A percentile compares a stretch with the other conserved stretches of the same genome.
Evolutionary conservation across 2,888 invertebrate species (phyloP).

Genomic region (Orthonevra nobilis): DNA sequence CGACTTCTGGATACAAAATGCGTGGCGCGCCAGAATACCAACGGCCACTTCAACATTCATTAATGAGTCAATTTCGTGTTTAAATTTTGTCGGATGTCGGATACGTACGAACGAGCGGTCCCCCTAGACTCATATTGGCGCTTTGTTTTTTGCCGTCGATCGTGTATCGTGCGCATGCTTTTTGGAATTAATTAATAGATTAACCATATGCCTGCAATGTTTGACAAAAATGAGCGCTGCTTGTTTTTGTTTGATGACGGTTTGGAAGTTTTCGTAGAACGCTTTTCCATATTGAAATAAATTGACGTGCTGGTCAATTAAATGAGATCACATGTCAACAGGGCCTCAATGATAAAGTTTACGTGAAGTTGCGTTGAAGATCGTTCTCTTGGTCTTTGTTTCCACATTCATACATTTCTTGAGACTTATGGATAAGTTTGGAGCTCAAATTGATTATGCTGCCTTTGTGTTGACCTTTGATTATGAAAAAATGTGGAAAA

Average conservation of each 20-base stretch:
- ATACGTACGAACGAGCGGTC: neutral
- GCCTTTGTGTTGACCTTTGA: too few species aligned
- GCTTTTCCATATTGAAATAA: slow-evolving; percentile 35
- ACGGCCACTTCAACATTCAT: slow-evolving; percentile 56
- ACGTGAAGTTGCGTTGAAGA: too few species aligned
- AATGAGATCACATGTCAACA: slow-evolving; percentile 32
- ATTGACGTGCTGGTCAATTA: slow-evolving; percentile 38
- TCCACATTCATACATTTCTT: too few species aligned
- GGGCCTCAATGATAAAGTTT: slow-evolving; percentile 20
- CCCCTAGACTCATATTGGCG: neutral
- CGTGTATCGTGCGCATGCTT: slow-evolving; percentile 31
- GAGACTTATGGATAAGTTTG: too few species aligned
- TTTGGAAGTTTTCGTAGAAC: slow-evolving; percentile 45
- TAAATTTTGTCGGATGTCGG: slow-evolving; percentile 32
- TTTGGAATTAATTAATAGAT: slow-evolving; percentile 54
- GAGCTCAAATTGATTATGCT: too few species aligned
- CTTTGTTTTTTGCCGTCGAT: slow-evolving; percentile 11
- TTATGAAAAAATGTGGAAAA: too few species aligned
- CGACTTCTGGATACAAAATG: neutral
- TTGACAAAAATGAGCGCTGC: slow-evolving; percentile 25
- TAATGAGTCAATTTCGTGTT: slow-evolving; percentile 64
- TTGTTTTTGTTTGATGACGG: neutral
- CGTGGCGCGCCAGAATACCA: neutral
- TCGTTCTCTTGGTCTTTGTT: too few species aligned
- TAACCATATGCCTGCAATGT: slow-evolving; percentile 7